Evolutionary conservation across 2,888 invertebrate genomes (phyloP).

Genomic region (Cremastinae sp.): DNA sequence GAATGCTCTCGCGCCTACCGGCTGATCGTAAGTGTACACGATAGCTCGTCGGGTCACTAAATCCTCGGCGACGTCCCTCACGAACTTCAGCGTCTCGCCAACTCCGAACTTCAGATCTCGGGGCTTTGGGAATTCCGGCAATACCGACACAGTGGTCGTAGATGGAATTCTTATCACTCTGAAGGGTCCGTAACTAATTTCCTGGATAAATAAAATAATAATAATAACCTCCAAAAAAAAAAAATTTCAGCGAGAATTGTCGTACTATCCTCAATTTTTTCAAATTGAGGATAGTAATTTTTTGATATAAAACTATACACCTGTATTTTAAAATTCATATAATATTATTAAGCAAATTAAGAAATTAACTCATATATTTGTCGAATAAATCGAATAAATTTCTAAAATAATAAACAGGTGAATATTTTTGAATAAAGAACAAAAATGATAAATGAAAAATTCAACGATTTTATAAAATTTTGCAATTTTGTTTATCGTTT

Average conservation of each 20-base stretch:
- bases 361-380: no score
- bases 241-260: slow-evolving; percentile 10
- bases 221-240: slow-evolving; percentile 39
- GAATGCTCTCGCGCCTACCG: slow-evolving; percentile 68
- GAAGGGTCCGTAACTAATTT: slow-evolving; percentile 75
- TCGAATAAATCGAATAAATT: no score
- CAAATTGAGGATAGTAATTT: no score
- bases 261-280: no score
- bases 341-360: no score
- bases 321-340: no score
- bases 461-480: no score
- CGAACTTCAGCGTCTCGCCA: slow-evolving; percentile 72
- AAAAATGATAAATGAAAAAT: no score
- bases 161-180: slow-evolving; percentile 75
- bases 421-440: no score
- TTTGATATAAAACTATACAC: no score
- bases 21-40: slow-evolving; percentile 75
- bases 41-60: slow-evolving; percentile 75
- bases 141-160: slow-evolving; percentile 65
- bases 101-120: slow-evolving; percentile 68
- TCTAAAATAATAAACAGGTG: no score
- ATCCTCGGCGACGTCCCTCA: slow-evolving; percentile 74
- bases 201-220: slow-evolving; percentile 64
- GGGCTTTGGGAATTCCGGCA: slow-evolving; percentile 72
- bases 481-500: no score